Evolutionary conservation across 2,888 invertebrate species (phyloP), one percentile per base, ranked within the genome.

Genomic region (Hypercompe scribonia): DNA sequence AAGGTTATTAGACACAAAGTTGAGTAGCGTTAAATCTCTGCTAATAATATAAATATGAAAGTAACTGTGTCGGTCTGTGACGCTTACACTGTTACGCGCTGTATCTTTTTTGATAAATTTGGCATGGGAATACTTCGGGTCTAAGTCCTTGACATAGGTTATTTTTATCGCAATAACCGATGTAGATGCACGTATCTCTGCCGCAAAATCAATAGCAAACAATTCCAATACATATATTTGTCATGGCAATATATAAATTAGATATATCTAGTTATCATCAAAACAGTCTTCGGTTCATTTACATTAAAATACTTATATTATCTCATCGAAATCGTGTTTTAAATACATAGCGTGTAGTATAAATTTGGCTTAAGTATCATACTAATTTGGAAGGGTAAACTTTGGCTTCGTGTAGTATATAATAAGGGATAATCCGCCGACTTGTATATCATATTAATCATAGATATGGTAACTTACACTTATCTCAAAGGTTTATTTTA

Each of bases 401-500:
- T 74, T 73, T 76, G 73, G 73, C 73, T 78, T 78, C 72, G 72
- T 64, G 63, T 65, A 76, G 69, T 74, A 81, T 76, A 71, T 81
- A 81, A 82, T 72, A 63, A 75, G 21, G 74, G 86, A 89, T 87
- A 86, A 89, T 86, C 84, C 82, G 15, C 31, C 82, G 83, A 85
- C 88, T 88, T 83, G 82, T 81, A 85, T 78, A 81, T 81, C 80
- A 86, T 86, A 92, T 92, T 90, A 91, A 92, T 91, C 88, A 91
- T 83, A 79, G 86, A 85, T 86, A 89, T 84, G 84, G 85, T 87
- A 90, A 89, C 87, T 87, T 86, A 87, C 85, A 86, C 87, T 83
- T 68, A 83, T 82, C 87, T 80, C 82, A 34, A 77, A 77, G 82
- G 83, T 63, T 82, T 82, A 78, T 68, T 61, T 64, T 65, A 39